Conservation (phyloP, 2,888 invertebrate genomes). For the Timema cristinae region DNA sequence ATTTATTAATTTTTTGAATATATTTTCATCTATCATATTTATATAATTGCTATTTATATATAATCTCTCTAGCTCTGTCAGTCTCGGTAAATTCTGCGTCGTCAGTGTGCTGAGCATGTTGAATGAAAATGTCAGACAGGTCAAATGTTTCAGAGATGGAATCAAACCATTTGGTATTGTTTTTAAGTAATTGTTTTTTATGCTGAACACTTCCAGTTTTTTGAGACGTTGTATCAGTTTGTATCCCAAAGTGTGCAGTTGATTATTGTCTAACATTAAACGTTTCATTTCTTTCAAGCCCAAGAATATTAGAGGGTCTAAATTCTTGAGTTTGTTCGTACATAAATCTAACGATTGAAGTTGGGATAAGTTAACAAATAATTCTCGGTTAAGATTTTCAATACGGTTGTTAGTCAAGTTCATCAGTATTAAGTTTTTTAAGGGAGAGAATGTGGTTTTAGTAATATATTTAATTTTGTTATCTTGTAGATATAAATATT, state of each 20-base stretch:
- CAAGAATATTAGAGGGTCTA: not conserved
- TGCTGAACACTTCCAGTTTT: not conserved
- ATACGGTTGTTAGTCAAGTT: not conserved
- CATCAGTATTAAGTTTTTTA: not conserved
- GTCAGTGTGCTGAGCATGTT: too few species aligned
- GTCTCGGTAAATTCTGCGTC: too few species aligned
- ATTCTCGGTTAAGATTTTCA: not conserved
- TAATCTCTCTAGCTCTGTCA: not conserved
- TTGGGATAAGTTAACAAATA: not conserved
- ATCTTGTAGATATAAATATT: not conserved
- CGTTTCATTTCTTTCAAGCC: not conserved
- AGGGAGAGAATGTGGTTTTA: not conserved
- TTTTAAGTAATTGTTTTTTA: not conserved
- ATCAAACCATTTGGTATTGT: not conserved
- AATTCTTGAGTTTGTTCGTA: not conserved
- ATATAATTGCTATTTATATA: not conserved
- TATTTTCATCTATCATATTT: not conserved
- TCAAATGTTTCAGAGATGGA: not conserved
- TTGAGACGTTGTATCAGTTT: not conserved
- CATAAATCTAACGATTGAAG: not conserved
- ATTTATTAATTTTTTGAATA: not conserved
- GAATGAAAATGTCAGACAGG: too few species aligned
- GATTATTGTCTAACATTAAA: not conserved
- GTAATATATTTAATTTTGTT: not conserved
- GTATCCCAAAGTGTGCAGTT: not conserved